Evolutionary conservation across 2,113 vertebrate species (phyloP).

Genomic region (Phaetusa simplex): DNA sequence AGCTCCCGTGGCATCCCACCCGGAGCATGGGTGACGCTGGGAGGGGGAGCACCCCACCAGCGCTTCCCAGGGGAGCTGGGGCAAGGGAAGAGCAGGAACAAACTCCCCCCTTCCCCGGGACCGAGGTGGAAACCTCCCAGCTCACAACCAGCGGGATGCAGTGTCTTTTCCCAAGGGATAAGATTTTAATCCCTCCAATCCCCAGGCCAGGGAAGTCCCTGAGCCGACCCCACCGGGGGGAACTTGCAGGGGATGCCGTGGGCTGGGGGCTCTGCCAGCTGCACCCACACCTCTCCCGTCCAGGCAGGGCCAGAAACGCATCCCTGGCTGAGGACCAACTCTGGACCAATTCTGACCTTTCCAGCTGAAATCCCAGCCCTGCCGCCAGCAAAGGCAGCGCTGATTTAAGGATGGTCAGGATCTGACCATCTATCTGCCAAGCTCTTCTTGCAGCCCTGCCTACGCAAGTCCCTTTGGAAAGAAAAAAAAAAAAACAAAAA

Average conservation of each 20-base stretch:
- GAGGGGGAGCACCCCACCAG: not conserved
- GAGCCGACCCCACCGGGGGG: not conserved
- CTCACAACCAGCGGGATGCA: not conserved
- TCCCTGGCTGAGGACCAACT: not conserved
- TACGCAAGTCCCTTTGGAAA: not conserved
- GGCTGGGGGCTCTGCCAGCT: not conserved
- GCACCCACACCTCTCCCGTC: not conserved
- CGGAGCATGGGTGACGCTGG: fast-evolving
- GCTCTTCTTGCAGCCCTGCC: not conserved
- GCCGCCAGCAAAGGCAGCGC: not conserved
- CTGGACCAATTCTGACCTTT: not conserved
- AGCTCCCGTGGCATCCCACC: not conserved
- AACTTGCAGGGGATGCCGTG: fast-evolving
- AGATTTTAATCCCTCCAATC: not conserved
- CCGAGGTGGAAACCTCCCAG: not conserved
- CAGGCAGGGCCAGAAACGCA: not conserved
- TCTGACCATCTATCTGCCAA: not conserved
- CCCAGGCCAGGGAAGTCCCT: not conserved
- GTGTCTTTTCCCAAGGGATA: not conserved
- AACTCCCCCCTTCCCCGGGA: not conserved
- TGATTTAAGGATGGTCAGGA: not conserved
- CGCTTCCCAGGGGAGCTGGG: not conserved
- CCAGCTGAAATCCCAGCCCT: not conserved
- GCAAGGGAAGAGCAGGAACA: not conserved
- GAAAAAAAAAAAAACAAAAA: not conserved